A percentile compares a stretch with the other conserved stretches of the same genome.
phyloP scores from a whole-genome alignment of 2,113 vertebrate species.

The Peromyscus polionotus region DNA sequence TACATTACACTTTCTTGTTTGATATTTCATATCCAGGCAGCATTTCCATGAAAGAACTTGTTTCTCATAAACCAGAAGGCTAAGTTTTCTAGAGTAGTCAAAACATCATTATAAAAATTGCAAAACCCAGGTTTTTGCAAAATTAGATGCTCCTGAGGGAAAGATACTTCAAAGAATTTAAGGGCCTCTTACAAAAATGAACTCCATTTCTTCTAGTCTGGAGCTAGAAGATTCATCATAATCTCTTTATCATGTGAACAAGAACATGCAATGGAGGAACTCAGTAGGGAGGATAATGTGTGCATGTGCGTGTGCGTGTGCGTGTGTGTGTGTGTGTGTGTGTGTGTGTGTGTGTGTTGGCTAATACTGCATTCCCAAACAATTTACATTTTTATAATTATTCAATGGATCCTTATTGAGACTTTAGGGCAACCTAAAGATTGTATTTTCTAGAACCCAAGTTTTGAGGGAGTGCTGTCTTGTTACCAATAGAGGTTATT shows the following conservation, averaged over 20 bases:
- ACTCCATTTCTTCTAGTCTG: background rate
- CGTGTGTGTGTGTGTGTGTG: background rate
- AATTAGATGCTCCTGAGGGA: background rate
- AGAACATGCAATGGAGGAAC: background rate
- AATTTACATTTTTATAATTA: background rate
- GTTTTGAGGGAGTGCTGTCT: background rate
- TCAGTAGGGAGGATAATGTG: background rate
- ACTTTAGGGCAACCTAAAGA: background rate
- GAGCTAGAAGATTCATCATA: background rate
- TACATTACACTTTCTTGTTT: background rate
- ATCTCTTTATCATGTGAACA: background rate
- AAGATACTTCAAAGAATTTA: constrained; percentile 19
- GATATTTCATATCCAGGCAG: constrained; percentile 27
- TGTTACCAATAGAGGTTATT: background rate
- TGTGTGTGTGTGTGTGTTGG: background rate
- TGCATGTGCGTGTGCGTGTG: background rate
- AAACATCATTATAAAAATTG: background rate
- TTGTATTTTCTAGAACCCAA: background rate
- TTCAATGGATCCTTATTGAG: background rate
- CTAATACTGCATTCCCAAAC: background rate
- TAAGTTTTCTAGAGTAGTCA: constrained; percentile 35
- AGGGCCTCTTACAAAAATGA: background rate
- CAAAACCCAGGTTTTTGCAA: background rate
- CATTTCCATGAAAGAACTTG: background rate
- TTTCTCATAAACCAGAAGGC: constrained; percentile 43